Evolutionary conservation across 2,888 invertebrate species (phyloP), one percentile per base, ranked within the genome.

Genomic region (Idaea dimidiata): DNA sequence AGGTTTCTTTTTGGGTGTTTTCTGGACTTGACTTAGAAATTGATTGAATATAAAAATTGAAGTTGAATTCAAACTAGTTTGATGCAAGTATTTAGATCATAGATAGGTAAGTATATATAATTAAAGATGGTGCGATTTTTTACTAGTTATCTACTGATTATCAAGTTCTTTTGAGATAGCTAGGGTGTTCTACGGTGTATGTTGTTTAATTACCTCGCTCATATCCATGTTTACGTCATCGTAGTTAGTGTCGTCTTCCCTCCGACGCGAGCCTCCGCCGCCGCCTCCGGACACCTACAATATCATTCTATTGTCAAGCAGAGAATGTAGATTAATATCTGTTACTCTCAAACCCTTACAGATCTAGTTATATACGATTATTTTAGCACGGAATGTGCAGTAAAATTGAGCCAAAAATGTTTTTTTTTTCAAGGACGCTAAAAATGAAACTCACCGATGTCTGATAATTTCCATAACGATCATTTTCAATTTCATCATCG

Each of bases 171-270:
- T 8, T 43, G 10, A 43, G 43, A 43, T 43, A 43, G 43, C 43
- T 43, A 43, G 14, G 43, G 43, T 8, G 5, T 43, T 43, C 43
- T 43, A 43, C 43, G 43, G 10, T 43, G 43, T 43, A 43, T 1
- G 43, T 43, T 43, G 43, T 43, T 70, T 77, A 89, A 71, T 87
- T 94, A 94, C 96, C 94, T 94, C 95, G 91, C 96, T 96, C 93
- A 96, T 93, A 75, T 96, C 96, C 96, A 96, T 96, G 83, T 95
- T 95, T 68, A 96, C 95, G 72, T 95, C 94, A 74, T 96, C 96
- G 79, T 96, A 96, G 86, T 96, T 96, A 65, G 94, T 94, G 80
- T 95, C 95, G 65, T 93, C 94, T 58, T 93, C 91, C 60, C 89
- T 89, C 62, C 89, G 86, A 60, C 87, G 79, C 57, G 63, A 59